Evolutionary conservation across 2,797 vertebrate species (phyloP).

Genomic region (Pangasius krempfi): DNA sequence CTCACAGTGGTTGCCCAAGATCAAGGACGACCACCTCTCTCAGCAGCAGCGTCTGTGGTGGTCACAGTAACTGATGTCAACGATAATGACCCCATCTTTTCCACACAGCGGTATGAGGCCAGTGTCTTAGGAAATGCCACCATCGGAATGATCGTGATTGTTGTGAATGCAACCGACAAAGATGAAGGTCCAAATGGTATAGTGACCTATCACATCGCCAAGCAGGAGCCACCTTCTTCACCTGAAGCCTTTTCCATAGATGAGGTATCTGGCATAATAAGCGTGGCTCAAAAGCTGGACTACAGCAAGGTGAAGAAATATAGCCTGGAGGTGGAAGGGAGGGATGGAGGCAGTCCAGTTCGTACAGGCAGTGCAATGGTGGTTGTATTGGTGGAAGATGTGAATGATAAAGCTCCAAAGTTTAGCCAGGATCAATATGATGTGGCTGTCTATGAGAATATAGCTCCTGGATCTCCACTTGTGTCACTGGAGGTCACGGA

Average conservation of each 20-base stretch:
- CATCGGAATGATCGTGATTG: constrained; percentile 53
- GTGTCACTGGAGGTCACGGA: constrained; percentile 72
- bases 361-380: constrained; percentile 58
- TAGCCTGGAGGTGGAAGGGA: constrained; percentile 70
- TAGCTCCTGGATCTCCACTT: constrained; percentile 68
- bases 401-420: constrained; percentile 77
- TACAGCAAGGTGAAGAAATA: constrained; percentile 68
- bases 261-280: constrained; percentile 63
- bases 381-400: constrained; percentile 68
- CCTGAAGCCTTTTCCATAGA: constrained; percentile 63
- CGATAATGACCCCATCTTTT: constrained; percentile 73
- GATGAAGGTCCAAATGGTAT: constrained; percentile 70
- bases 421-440: constrained; percentile 70
- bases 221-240: constrained; percentile 63
- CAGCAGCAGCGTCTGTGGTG: constrained; percentile 61
- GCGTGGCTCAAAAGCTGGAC: constrained; percentile 68
- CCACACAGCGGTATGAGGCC: constrained; percentile 55
- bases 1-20: constrained; percentile 76
- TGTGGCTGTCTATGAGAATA: constrained; percentile 70
- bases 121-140: constrained; percentile 61
- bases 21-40: constrained; percentile 72
- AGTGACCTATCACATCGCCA: constrained; percentile 66
- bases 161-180: constrained; percentile 67
- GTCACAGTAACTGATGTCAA: constrained; percentile 71
- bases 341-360: constrained; percentile 71